These are phyloP conservation scores for Neolamprologus modestus DNA, from an alignment of 2,113 vertebrate genomes.

Conservation along the genomic window DNA sequence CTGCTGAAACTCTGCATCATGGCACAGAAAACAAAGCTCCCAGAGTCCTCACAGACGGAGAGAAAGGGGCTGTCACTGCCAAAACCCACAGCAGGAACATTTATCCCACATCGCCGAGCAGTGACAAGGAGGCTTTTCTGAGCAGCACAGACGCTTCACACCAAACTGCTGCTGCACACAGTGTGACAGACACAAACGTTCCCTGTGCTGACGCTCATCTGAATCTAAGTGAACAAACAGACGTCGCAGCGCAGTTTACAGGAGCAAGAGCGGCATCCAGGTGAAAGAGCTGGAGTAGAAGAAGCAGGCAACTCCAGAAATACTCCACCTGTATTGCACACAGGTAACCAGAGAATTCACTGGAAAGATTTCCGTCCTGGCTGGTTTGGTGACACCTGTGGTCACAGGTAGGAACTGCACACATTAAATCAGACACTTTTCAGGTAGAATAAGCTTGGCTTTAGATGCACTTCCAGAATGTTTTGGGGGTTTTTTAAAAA, in stretches of 20 bases:
- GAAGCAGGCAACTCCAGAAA: not conserved
- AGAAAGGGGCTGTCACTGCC: not conserved
- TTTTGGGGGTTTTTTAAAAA: accelerated
- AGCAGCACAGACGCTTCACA: not conserved
- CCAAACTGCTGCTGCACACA: not conserved
- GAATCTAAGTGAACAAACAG: not conserved
- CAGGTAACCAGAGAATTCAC: not conserved
- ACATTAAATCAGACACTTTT: not conserved
- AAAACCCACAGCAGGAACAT: not conserved
- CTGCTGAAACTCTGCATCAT: not conserved
- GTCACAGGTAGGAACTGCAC: not conserved
- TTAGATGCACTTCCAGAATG: not conserved
- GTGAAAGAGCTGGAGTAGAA: not conserved
- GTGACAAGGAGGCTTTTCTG: not conserved
- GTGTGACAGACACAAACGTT: not conserved
- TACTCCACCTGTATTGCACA: not conserved
- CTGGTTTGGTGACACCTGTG: not conserved
- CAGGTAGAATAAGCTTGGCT: not conserved
- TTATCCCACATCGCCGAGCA: not conserved
- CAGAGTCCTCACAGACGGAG: not conserved
- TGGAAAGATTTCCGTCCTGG: not conserved
- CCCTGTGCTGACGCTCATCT: not conserved
- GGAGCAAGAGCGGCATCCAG: not conserved
- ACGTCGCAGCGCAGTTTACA: not conserved
- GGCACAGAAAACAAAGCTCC: not conserved